phyloP scores from a whole-genome alignment of 2,888 invertebrate species.

The Pasiphila rectangulata region DNA sequence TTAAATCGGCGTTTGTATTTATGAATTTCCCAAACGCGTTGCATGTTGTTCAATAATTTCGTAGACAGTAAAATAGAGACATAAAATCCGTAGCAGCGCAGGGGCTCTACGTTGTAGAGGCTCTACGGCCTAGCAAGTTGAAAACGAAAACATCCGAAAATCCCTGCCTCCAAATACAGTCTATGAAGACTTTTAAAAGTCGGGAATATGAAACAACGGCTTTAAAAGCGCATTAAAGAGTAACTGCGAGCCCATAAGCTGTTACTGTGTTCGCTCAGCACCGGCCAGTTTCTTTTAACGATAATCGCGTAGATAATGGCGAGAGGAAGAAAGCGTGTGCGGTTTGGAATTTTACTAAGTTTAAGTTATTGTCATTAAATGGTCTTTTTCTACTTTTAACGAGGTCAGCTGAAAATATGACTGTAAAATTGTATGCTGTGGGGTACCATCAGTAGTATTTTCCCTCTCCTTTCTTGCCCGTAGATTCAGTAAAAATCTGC shows the following conservation, averaged over 20 bases:
- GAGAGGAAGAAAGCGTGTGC: slow-evolving; percentile 15
- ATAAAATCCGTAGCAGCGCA: slow-evolving; percentile 10
- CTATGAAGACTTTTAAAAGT: slow-evolving; percentile 30
- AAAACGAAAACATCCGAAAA: neutral
- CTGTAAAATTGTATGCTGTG: too few species aligned
- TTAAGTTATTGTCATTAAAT: slow-evolving; percentile 3
- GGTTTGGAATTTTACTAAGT: slow-evolving; percentile 18
- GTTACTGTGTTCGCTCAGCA: slow-evolving; percentile 41
- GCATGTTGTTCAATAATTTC: too few species aligned
- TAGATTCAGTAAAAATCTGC: too few species aligned
- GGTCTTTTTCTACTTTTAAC: neutral
- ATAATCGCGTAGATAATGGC: slow-evolving; percentile 38
- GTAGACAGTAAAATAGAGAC: too few species aligned
- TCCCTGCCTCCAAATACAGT: slow-evolving; percentile 5
- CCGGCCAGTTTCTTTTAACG: slow-evolving; percentile 57
- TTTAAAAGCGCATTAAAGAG: slow-evolving; percentile 33
- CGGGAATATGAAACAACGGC: slow-evolving; percentile 34
- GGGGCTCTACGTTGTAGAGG: slow-evolving; percentile 15
- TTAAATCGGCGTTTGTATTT: slow-evolving; percentile 11
- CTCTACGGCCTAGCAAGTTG: slow-evolving; percentile 1
- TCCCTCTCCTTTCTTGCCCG: too few species aligned
- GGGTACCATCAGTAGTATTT: too few species aligned
- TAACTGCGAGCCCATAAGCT: slow-evolving; percentile 32
- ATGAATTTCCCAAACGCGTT: neutral
- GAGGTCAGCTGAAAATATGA: too few species aligned